phyloP scores from a whole-genome alignment of 2,888 invertebrate genomes.

The Drosophila quinaria region DNA sequence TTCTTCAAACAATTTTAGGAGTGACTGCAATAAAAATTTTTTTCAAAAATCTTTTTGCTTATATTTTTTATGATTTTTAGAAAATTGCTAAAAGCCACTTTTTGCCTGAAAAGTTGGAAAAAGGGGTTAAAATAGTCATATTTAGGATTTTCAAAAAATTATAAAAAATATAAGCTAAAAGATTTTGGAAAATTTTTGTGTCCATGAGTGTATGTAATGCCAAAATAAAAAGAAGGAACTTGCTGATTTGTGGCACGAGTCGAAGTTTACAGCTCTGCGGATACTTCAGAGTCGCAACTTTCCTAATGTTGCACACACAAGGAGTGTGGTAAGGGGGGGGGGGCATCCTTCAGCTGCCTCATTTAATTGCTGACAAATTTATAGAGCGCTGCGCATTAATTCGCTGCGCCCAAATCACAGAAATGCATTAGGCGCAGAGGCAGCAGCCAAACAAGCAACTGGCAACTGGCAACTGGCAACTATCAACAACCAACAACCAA shows the following conservation, averaged over 20 bases:
- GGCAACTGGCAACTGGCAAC: constrained; percentile 12
- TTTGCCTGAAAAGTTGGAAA: too few relatives aligned
- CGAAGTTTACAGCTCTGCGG: constrained; percentile 12
- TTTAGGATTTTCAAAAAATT: too few relatives aligned
- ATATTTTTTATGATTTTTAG: too few relatives aligned
- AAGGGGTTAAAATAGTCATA: too few relatives aligned
- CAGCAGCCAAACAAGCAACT: constrained; percentile 23
- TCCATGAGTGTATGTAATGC: too few relatives aligned
- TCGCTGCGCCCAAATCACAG: constrained; percentile 83
- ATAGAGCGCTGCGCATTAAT: constrained; percentile 83
- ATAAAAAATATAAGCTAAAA: too few relatives aligned
- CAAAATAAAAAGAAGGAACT: constrained; percentile 3
- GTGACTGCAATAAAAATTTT: too few relatives aligned
- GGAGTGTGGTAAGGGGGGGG: background rate
- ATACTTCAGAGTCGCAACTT: constrained; percentile 19
- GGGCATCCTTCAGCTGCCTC: constrained; percentile 54
- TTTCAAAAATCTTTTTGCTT: too few relatives aligned
- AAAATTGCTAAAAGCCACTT: too few relatives aligned
- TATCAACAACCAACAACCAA: constrained; percentile 23
- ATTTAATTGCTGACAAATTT: constrained; percentile 84
- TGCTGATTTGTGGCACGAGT: constrained; percentile 59
- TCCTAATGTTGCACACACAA: background rate
- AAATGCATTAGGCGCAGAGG: constrained; percentile 70
- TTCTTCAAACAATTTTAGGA: too few relatives aligned
- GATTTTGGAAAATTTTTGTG: too few relatives aligned